Evolutionary conservation across 2,113 vertebrate species (phyloP), one percentile per base, ranked within the genome.

Genomic region (Indicator maculatus): DNA sequence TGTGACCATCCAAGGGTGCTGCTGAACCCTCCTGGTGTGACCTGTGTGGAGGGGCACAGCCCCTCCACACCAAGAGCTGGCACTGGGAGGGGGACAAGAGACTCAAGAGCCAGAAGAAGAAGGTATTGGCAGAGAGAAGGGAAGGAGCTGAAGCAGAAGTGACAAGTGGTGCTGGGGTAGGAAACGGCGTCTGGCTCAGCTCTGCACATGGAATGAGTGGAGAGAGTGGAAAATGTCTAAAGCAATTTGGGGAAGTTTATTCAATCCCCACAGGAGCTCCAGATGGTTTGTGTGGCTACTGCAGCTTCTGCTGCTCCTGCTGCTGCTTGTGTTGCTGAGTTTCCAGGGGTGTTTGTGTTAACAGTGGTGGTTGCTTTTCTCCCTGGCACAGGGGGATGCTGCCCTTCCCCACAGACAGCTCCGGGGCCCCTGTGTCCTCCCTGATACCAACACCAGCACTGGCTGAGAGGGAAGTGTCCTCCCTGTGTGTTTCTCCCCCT

Each of bases 241-340:
- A 95, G 95, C 93, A 89, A 95, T 90, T 94, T 84, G 90, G 70
- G 77, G 90, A 73, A 76, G 86, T 77, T 88, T 94, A 81, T 79
- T 92, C 55, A 86, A 93, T 92, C 90, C 92, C 96, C 93, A 41
- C 80, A 17, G 95, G 86, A 96, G 93, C 81, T 95, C 92, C 95
- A 95, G 96, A 84, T 70, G 90, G 92, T 84, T 86, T 79, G 74
- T 55, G 86, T 31, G 91, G 94, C 91, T 41, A 61, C 9, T 1
- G 1, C 30, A 1, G 86, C 77, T 93, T 61, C 52, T 47, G 58
- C 18, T 78, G 89, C 81, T 93, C 86, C 11, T 50, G 83, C 36
- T 82, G 74, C 94, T 90, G 81, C 50, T n/a, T 41, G 4, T n/a
- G 28, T 45, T 45, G 41, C 71, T 17, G 89, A 12, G 84, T 47